Conservation (phyloP, 2,797 vertebrate genomes). For the Pseudotriccus pelzelni region DNA sequence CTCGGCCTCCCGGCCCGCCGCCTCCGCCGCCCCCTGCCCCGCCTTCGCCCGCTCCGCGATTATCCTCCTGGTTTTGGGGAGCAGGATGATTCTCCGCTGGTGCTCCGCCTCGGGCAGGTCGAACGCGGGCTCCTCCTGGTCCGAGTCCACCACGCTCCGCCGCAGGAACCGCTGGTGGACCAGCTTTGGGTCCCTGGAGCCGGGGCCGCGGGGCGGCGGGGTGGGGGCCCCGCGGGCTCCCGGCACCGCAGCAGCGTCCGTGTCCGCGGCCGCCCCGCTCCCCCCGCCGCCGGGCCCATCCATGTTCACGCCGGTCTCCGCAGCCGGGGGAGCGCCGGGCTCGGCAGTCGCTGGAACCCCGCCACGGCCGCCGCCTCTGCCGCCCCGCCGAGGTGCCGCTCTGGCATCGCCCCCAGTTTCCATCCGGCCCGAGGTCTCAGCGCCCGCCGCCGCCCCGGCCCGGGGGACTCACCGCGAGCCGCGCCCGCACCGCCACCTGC, state of each 20-base stretch:
- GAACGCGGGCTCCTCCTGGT: slow-evolving; percentile 86
- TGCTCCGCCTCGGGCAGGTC: slow-evolving; percentile 82
- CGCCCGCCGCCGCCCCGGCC: slow-evolving; percentile 56
- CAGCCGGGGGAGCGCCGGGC: not conserved
- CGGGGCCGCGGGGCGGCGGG: slow-evolving; percentile 65
- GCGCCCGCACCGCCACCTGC: slow-evolving; percentile 76
- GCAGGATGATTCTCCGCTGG: slow-evolving; percentile 81
- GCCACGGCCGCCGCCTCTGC: not conserved
- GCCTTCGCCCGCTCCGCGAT: slow-evolving; percentile 85
- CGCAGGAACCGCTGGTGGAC: slow-evolving; percentile 90
- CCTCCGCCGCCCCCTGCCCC: slow-evolving; percentile 25
- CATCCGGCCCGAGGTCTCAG: slow-evolving; percentile 72
- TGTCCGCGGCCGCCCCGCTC: slow-evolving; percentile 63
- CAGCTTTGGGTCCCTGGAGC: slow-evolving; percentile 75
- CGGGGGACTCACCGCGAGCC: slow-evolving; percentile 75
- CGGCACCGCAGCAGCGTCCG: slow-evolving; percentile 69
- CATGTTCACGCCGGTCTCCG: slow-evolving; percentile 55
- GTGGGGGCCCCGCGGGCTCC: slow-evolving; percentile 49
- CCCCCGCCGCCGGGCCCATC: slow-evolving; percentile 63
- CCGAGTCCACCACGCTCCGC: slow-evolving; percentile 91
- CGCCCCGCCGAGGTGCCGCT: slow-evolving; percentile 58
- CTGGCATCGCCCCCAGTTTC: slow-evolving; percentile 76
- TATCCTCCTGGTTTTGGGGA: slow-evolving; percentile 82
- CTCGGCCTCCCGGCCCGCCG: slow-evolving; percentile 73
- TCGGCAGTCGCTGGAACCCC: not conserved